Conservation (phyloP, 2,113 vertebrate genomes). For the Perca schrenkii region DNA sequence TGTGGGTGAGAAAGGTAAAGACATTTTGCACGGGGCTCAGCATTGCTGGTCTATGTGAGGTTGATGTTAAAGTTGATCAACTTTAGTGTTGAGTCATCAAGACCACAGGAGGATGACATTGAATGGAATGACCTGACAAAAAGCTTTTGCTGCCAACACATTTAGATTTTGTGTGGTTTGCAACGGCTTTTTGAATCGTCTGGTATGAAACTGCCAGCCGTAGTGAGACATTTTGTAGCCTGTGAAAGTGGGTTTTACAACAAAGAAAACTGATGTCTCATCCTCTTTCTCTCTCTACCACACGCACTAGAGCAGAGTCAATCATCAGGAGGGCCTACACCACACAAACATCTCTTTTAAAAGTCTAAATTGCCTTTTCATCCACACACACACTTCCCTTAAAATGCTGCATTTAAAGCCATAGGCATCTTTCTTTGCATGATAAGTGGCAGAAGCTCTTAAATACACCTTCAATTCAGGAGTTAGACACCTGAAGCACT, state of each 20-base stretch:
- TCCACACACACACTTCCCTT: neutral
- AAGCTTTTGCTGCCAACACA: conserved; percentile 29
- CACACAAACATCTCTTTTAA: conserved; percentile 7
- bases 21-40: conserved; percentile 8
- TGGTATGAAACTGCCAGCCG: conserved; percentile 36
- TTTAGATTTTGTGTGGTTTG: conserved; percentile 59
- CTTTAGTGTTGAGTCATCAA: conserved; percentile 48
- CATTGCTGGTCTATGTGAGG: neutral
- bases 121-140: conserved; percentile 48
- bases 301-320: neutral
- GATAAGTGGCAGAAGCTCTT: neutral
- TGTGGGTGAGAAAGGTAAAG: conserved; percentile 12
- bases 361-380: neutral
- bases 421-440: neutral
- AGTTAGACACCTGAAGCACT: neutral
- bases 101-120: conserved; percentile 31
- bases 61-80: conserved; percentile 15
- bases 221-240: neutral
- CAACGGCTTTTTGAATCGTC: conserved; percentile 55
- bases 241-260: conserved; percentile 48
- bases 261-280: conserved; percentile 16
- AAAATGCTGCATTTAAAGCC: neutral
- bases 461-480: neutral
- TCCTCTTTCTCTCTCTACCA: neutral
- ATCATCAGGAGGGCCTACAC: neutral